phyloP scores from a whole-genome alignment of 1,140 invertebrate species.

The Drosophila suzukii region DNA sequence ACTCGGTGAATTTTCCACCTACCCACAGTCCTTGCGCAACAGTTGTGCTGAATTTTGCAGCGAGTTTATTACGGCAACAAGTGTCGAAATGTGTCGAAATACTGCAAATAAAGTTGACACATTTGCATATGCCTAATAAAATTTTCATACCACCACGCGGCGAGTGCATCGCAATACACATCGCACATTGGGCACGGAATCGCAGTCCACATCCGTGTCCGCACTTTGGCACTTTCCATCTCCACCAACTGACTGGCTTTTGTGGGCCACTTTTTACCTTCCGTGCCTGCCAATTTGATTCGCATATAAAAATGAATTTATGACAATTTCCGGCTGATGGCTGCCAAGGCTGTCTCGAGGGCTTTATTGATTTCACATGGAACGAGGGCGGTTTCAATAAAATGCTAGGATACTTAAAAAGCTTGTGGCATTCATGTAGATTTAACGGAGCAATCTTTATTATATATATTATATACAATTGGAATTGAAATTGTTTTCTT shows the following conservation, averaged over 20 bases:
- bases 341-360: conserved; percentile 57
- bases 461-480: too few species aligned
- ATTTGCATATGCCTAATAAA: conserved; percentile 84
- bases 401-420: background rate
- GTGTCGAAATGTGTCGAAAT: conserved; percentile 69
- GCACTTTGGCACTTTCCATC: conserved; percentile 58
- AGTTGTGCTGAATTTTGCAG: conserved; percentile 65
- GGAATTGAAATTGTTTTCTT: too few species aligned
- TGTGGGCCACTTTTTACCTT: conserved; percentile 55
- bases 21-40: conserved; percentile 41
- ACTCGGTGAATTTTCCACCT: conserved; percentile 21
- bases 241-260: conserved; percentile 31
- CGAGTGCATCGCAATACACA: conserved; percentile 34
- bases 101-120: conserved; percentile 81
- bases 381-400: conserved; percentile 13
- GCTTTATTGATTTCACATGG: conserved; percentile 46
- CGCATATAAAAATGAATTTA: conserved; percentile 77
- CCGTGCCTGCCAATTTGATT: conserved; percentile 75
- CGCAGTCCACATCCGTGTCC: conserved; percentile 18
- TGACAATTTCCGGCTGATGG: conserved; percentile 78
- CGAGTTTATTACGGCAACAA: conserved; percentile 77
- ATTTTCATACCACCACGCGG: conserved; percentile 50
- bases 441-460: too few species aligned
- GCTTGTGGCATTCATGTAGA: too few species aligned
- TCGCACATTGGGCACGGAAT: conserved; percentile 4